Evolutionary conservation across 2,797 vertebrate genomes (phyloP), one percentile per base, ranked within the genome.

Genomic region (Ataeniobius toweri): DNA sequence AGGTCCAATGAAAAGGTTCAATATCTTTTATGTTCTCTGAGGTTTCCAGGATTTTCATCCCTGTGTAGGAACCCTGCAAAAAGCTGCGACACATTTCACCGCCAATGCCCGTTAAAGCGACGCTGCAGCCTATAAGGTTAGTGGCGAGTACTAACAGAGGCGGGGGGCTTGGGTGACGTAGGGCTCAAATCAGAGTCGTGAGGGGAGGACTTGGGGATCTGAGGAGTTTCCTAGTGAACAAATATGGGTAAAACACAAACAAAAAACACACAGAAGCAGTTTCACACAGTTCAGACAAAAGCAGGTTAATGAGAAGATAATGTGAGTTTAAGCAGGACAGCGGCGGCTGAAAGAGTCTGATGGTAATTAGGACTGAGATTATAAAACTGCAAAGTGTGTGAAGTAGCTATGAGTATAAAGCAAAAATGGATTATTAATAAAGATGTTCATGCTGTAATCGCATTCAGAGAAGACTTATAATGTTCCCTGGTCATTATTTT

Each of bases 161-260:
- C 85, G 83, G 97, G 96, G 94, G 96, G 95, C 94, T 97, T 98
- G 93, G 98, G 97, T 93, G 98, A 98, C 46, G 97, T 96, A 89
- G 96, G 96, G 93, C 96, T 96, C 77, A 96, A 96, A 74, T 98
- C 98, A 81, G 96, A 96, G 94, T 98, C 97, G 76, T 97, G 94
- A 89, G 96, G 95, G 89, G 88, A 89, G 84, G 93, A 92, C 94
- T 96, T 98, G 86, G 94, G 94, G 91, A 94, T 90, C 88, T 89
- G 88, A 91, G 95, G 93, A 88, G 95, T 94, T n/a, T 99, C 98
- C 98, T 99, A 76, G 71, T 92, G 87, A 89, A 79, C 86, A 94
- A 89, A 94, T 68, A 91, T 7, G 76, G 61, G 86, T 61, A 81
- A 7, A 58, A 36, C 50, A 58, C 31, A 81, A 70, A 59, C 22